A percentile compares a stretch with the other conserved stretches of the same genome.
phyloP scores from a whole-genome alignment of 2,888 invertebrate species.

The Stramonita haemastoma region DNA sequence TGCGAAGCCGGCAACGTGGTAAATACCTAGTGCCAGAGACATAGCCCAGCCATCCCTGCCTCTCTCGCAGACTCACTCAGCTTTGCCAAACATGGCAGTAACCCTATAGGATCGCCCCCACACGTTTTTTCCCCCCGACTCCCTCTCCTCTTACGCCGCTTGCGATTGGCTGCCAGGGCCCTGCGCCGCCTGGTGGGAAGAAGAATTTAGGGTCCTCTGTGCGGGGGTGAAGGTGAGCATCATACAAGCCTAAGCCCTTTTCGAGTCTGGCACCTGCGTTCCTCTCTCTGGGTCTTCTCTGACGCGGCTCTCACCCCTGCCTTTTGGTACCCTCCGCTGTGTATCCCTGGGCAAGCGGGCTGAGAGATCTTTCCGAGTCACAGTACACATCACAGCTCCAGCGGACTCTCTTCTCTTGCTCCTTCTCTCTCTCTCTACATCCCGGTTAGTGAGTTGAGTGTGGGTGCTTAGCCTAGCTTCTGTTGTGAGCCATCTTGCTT shows the following conservation, averaged over 20 bases:
- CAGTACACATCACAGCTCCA: not conserved
- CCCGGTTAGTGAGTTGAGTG: not conserved
- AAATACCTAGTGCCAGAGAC: not conserved
- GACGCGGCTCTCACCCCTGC: slow-evolving; percentile 16
- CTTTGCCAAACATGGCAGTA: slow-evolving; percentile 74
- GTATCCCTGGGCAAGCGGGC: slow-evolving; percentile 1
- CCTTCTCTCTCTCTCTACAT: not conserved
- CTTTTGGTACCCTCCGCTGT: not conserved
- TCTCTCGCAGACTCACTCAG: not conserved
- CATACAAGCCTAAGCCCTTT: slow-evolving; percentile 27
- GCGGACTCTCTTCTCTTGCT: slow-evolving; percentile 20
- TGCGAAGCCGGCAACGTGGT: not conserved
- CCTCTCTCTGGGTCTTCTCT: slow-evolving; percentile 35
- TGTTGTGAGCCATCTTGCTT: not conserved
- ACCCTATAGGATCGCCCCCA: slow-evolving; percentile 60
- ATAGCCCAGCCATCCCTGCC: not conserved
- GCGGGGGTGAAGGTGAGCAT: not conserved
- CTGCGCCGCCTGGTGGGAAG: slow-evolving; percentile 32
- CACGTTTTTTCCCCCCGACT: slow-evolving; percentile 36
- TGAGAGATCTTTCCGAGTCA: slow-evolving; percentile 17
- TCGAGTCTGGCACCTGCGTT: slow-evolving; percentile 38
- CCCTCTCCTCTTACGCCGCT: slow-evolving; percentile 22
- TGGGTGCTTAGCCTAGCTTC: not conserved
- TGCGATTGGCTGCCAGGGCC: slow-evolving; percentile 40
- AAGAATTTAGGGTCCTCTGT: not conserved